Base-by-base conservation (phyloP, 1,140 invertebrate genomes). In the Hydropsyche tenuis region DNA sequence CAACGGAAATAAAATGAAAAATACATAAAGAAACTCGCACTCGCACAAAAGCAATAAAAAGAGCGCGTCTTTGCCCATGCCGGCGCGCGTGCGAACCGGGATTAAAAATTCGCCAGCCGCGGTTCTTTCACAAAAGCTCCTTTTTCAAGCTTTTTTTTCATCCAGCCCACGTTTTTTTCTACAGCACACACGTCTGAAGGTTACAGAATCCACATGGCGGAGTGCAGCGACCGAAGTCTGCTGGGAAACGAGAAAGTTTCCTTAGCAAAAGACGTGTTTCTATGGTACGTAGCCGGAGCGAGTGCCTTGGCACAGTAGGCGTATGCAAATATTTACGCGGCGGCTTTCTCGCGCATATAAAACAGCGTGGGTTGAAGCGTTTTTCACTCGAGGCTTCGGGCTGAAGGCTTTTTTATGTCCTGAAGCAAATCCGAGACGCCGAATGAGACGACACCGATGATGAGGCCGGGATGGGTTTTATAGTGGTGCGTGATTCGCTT, bases 71-170 rank as follows among this genome's bases (percentile, higher is more conserved):
- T n/a, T n/a, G n/a, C n/a, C n/a, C n/a, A n/a, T n/a, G n/a, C n/a
- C n/a, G 18, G 30, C 3, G 30, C 48, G 20, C 48, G 20, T 7
- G 18, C 18, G 48, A 53, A 20, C n/a, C 9, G 14, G 48, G n/a
- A 60, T 60, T 60, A 60, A 25, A 60, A 60, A 60, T 60, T 60
- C 56, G 22, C 56, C 56, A 23, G 20, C 25, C 11, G 48, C 48
- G 16, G n/a, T 4, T 4, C 30, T 60, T 12, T 11, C 56, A 60
- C 20, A 60, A 60, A 60, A 60, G 22, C 56, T 20, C 23, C 12
- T n/a, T n/a, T n/a, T n/a, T n/a, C n/a, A n/a, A n/a, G n/a, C n/a
- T n/a, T n/a, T 23, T 60, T 25, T 60, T 60, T 60, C 23, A 12
- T 37, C 9, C 30, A 37, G 30, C 3, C 30, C 9, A 4, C 30